Base-by-base conservation (phyloP, 2,888 invertebrate genomes). In the Drosophila aldrichi region DNA sequence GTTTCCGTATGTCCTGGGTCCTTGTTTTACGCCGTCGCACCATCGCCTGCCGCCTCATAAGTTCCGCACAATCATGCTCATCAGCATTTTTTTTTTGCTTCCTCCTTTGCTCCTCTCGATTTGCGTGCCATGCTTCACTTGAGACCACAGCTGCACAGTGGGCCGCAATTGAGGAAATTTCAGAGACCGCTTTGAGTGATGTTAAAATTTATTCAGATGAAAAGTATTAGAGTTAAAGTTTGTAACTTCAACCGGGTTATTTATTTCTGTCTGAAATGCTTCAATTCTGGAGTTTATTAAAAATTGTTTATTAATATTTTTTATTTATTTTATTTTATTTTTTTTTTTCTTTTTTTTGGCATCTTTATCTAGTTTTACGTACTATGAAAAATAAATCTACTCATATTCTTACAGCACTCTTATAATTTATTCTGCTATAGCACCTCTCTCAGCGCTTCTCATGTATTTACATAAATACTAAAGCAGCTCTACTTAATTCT, bases 1-100 rank as follows among this genome's bases (percentile, higher is more conserved):
- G 91, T 92, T 90, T 88, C 91, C 91, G 87, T 89, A 78, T 89
- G 89, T 90, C 86, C 83, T 81, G 74, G 61, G 76, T 89, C 82
- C 88, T 91, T 85, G 88, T 82, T 86, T 77, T 70, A 64, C 71
- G 52, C 48, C 41, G 56, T 41, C 25, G 67, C 70, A 67, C 75
- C 78, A 29, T 40, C 54, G 68, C 74, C 49, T 51, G 69, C 75
- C 76, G 75, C 74, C 77, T 46, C 73, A 79, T 74, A 81, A 80
- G 81, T 81, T 81, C 81, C 75, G 88, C 81, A 83, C 81, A 79
- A 84, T 85, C 90, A 88, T 89, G 70, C 81, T 81, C 75, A 89
- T 89, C 86, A 81, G 80, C 79, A 82, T 72, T 54, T 38, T 62
- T 18, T 46, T 46, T 46, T 16, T 25, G 38, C 0, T 25, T 29